phyloP scores from a whole-genome alignment of 2,888 invertebrate species.

The Oasisia sp. region DNA sequence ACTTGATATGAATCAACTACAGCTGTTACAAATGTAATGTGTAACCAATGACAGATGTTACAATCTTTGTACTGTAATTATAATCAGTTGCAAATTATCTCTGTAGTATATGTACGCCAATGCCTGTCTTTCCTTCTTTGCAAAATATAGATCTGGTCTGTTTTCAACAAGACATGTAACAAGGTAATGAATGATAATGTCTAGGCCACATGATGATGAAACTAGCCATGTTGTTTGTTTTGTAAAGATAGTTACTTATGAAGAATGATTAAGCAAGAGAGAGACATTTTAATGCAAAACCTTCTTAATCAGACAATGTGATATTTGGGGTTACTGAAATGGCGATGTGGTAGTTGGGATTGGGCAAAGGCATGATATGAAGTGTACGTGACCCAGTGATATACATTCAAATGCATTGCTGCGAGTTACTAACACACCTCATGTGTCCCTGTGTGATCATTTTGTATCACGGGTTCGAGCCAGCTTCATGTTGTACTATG shows the following conservation, averaged over 20 bases:
- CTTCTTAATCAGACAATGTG: neutral
- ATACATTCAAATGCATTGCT: neutral
- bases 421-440: neutral
- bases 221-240: neutral
- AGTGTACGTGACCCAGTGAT: neutral
- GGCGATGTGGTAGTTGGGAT: neutral
- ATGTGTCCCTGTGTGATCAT: neutral
- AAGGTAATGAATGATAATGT: neutral
- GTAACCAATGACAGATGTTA: too few relatives aligned
- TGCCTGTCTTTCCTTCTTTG: neutral
- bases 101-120: neutral
- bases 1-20: too few relatives aligned
- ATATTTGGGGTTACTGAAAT: neutral
- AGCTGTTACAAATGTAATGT: too few relatives aligned
- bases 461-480: neutral
- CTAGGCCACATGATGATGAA: neutral
- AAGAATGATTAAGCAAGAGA: neutral
- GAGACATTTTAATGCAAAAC: neutral
- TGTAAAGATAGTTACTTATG: neutral
- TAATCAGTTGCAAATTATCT: neutral
- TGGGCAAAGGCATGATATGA: neutral
- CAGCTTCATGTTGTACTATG: neutral
- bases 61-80: neutral
- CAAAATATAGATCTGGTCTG: neutral
- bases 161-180: neutral